Percentiles rank a stretch among this genome's conserved stretches.
These are phyloP conservation scores for Forbesichthys papilliferus DNA, from an alignment of 2,113 vertebrate genomes.

Conservation along the genomic window DNA sequence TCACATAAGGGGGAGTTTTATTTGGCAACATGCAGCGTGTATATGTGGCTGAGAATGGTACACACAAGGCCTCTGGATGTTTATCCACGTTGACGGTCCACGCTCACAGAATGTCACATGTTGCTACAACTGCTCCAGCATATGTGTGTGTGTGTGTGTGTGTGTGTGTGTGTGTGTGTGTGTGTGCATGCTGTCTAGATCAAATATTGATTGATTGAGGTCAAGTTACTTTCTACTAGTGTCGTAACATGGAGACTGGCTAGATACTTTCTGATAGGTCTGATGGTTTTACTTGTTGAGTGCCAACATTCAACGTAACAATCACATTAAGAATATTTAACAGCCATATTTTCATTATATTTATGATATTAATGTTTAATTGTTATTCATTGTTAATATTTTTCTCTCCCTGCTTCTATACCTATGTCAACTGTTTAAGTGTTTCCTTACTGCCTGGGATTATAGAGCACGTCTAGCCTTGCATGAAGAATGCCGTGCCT, in stretches of 20 bases:
- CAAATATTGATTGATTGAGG: neutral
- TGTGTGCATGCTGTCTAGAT: neutral
- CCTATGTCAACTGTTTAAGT: too few species aligned
- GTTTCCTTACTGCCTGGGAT: neutral
- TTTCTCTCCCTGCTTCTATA: too few species aligned
- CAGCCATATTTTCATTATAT: too few species aligned
- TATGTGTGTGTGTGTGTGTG: neutral
- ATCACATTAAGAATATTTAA: too few species aligned
- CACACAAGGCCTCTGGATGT: constrained; percentile 36
- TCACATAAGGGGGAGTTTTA: constrained; percentile 26
- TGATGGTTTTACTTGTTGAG: too few species aligned
- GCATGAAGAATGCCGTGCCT: constrained; percentile 1
- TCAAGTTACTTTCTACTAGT: too few species aligned
- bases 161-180: neutral
- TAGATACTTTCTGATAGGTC: too few species aligned
- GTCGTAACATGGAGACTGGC: too few species aligned
- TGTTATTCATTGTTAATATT: too few species aligned
- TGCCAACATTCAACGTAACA: too few species aligned
- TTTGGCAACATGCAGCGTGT: constrained; percentile 33
- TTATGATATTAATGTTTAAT: too few species aligned
- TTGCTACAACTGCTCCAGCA: neutral
- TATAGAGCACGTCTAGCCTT: neutral
- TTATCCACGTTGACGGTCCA: constrained; percentile 47
- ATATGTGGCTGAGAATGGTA: constrained; percentile 3
- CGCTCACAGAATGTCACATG: neutral